Conservation (phyloP, 2,888 invertebrate species). For the Plutella xylostella region DNA sequence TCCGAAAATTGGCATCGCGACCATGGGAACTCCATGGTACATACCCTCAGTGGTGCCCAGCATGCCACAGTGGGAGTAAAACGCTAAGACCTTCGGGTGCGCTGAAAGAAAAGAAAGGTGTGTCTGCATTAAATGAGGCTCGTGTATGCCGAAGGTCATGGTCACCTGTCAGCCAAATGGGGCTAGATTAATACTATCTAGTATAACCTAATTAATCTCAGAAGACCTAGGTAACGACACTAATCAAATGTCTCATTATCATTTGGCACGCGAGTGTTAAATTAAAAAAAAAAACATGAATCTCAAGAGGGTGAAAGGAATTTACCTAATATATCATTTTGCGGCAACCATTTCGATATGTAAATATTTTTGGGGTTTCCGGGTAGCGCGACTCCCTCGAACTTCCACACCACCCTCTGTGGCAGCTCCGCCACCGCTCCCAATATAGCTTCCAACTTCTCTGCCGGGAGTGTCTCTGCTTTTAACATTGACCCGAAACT, state of each 20-base stretch:
- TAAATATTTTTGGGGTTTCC: conserved; percentile 73
- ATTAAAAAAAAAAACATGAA: neutral
- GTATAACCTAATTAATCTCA: too few relatives aligned
- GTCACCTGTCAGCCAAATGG: neutral
- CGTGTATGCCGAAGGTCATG: neutral
- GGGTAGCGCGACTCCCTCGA: conserved; percentile 72
- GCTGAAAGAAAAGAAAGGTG: conserved; percentile 34
- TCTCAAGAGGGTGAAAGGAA: conserved; percentile 16
- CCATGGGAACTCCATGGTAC: conserved; percentile 69
- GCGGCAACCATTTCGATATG: conserved; percentile 76
- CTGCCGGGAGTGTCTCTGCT: conserved; percentile 70
- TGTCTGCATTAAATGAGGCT: neutral
- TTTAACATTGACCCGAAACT: conserved; percentile 83
- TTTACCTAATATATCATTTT: conserved; percentile 78
- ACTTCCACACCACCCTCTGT: conserved; percentile 80
- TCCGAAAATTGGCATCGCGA: conserved; percentile 70
- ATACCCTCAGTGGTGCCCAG: conserved; percentile 71
- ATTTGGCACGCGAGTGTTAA: neutral
- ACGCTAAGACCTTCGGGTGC: conserved; percentile 70
- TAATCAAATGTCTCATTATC: too few relatives aligned
- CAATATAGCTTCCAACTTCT: conserved; percentile 70
- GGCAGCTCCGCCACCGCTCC: conserved; percentile 72
- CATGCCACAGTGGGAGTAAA: conserved; percentile 72
- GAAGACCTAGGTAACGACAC: too few relatives aligned
- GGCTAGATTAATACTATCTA: too few relatives aligned